Conservation (phyloP, 2,797 vertebrate genomes). For the Urocyon cinereoargenteus region DNA sequence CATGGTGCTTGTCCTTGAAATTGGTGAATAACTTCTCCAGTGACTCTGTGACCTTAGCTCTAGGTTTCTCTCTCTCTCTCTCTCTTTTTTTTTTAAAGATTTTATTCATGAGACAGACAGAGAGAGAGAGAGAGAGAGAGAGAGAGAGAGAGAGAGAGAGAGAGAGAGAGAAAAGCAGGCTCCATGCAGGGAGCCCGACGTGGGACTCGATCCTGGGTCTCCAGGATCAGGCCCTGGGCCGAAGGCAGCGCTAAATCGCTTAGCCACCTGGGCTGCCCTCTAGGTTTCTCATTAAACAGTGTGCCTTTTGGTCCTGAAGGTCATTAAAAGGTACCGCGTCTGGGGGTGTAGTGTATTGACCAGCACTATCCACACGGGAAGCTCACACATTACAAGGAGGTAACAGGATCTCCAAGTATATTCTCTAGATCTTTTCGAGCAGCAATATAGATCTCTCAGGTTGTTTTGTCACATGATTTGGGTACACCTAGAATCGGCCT, state of each 20-base stretch:
- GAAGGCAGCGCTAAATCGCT: too few species aligned
- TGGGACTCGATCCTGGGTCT: too few species aligned
- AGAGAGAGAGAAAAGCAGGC: too few species aligned
- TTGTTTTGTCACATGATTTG: background rate
- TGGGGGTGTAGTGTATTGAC: background rate
- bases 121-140: too few species aligned
- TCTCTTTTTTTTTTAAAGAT: too few species aligned
- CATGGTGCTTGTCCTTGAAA: background rate
- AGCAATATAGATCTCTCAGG: background rate
- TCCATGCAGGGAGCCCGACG: too few species aligned
- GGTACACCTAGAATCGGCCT: background rate
- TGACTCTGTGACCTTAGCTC: background rate
- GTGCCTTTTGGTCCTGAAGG: background rate
- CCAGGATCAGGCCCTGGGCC: too few species aligned
- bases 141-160: too few species aligned
- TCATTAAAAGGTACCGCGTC: background rate
- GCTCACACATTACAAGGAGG: background rate
- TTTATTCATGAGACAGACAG: too few species aligned
- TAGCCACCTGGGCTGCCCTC: background rate
- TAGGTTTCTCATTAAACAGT: constrained; percentile 1
- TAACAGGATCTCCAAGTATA: background rate
- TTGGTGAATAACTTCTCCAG: constrained; percentile 63
- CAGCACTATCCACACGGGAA: background rate
- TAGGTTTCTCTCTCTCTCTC: background rate
- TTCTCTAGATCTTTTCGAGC: background rate